phyloP scores from a whole-genome alignment of 2,113 vertebrate genomes.

The Salvator merianae region DNA sequence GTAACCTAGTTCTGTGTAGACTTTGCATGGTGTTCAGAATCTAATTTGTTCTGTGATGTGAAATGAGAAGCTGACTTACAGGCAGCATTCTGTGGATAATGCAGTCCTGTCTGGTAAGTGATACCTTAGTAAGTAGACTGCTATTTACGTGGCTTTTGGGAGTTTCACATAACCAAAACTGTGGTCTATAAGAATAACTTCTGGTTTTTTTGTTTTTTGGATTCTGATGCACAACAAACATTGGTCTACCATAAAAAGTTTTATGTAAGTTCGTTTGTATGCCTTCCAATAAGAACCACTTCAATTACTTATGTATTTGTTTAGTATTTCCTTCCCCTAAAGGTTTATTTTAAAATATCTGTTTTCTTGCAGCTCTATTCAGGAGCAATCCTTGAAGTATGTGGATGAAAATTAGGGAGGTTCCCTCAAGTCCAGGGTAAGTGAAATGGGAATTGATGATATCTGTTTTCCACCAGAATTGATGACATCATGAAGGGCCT shows the following conservation, averaged over 20 bases:
- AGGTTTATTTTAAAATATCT: background rate
- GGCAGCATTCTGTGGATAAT: background rate
- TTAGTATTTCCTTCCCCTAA: background rate
- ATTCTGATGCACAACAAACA: background rate
- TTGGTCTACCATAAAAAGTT: too few species aligned
- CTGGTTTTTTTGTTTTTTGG: background rate
- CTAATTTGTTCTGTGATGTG: background rate
- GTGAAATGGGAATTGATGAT: constrained; percentile 39
- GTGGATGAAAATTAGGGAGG: constrained; percentile 99
- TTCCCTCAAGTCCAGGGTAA: constrained; percentile 99
- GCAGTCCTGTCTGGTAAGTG: background rate
- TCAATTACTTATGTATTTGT: background rate
- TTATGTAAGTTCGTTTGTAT: too few species aligned
- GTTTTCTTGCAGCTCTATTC: constrained; percentile 85
- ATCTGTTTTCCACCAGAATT: background rate
- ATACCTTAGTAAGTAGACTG: background rate
- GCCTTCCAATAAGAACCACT: too few species aligned
- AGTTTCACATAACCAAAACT: background rate
- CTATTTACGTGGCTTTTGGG: background rate
- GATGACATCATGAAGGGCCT: background rate
- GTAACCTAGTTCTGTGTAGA: background rate
- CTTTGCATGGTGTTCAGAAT: background rate
- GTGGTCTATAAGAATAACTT: background rate
- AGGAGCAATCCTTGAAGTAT: constrained; percentile 97
- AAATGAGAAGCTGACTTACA: background rate